These are phyloP conservation scores for Phymorhynchus buccinoides DNA, from an alignment of 1,140 invertebrate genomes.

Conservation along the genomic window DNA sequence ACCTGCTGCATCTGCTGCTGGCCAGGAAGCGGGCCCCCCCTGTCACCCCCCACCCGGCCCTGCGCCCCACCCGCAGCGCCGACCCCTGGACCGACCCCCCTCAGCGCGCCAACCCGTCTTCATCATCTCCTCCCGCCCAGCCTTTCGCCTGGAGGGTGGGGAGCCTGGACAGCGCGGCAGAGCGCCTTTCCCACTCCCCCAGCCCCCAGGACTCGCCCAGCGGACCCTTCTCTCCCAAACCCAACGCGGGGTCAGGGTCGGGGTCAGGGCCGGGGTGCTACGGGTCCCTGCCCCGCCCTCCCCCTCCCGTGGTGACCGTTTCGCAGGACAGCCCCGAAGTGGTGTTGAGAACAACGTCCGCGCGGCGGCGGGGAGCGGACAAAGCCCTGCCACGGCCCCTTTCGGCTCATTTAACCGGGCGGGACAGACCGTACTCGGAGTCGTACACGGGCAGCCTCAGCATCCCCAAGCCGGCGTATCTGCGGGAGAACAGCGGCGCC, in stretches of 20 bases:
- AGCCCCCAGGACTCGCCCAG: slow-evolving; percentile 15
- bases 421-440: slow-evolving; percentile 54
- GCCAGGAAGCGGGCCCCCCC: slow-evolving; percentile 13
- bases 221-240: slow-evolving; percentile 16
- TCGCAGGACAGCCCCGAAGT: slow-evolving; percentile 51
- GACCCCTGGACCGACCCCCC: slow-evolving; percentile 45
- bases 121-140: not conserved
- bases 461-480: slow-evolving; percentile 60
- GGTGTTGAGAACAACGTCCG: slow-evolving; percentile 41
- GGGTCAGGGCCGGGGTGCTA: slow-evolving; percentile 15
- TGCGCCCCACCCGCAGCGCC: slow-evolving; percentile 54
- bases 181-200: slow-evolving; percentile 20
- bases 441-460: slow-evolving; percentile 50
- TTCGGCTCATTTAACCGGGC: not conserved
- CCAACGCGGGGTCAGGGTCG: not conserved
- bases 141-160: not conserved
- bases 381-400: not conserved
- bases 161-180: slow-evolving; percentile 44
- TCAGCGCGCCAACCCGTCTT: not conserved
- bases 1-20: slow-evolving; percentile 42
- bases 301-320: slow-evolving; percentile 50
- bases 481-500: slow-evolving; percentile 55
- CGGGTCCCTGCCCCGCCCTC: slow-evolving; percentile 38
- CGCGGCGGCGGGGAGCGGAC: not conserved
- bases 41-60: slow-evolving; percentile 51